phyloP scores from a whole-genome alignment of 1,140 invertebrate genomes.

The Probaryconus sp. region DNA sequence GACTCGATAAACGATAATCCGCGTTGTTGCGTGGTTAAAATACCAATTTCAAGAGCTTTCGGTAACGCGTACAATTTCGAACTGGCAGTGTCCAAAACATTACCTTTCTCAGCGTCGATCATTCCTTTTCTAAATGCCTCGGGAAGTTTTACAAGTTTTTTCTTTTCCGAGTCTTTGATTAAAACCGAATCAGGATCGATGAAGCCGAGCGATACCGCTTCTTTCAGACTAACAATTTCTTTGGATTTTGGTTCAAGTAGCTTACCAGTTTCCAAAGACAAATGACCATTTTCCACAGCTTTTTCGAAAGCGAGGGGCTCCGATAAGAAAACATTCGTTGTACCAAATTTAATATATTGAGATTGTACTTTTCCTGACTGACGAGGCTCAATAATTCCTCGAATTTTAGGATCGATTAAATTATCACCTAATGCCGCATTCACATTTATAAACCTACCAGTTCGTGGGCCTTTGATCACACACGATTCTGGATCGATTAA shows the following conservation, averaged over 20 bases:
- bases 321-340: slow-evolving; percentile 83
- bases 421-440: slow-evolving; percentile 84
- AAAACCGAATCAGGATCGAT: slow-evolving; percentile 92
- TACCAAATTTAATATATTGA: slow-evolving; percentile 86
- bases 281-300: slow-evolving; percentile 84
- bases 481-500: slow-evolving; percentile 87
- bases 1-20: slow-evolving; percentile 89
- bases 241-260: slow-evolving; percentile 86
- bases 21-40: slow-evolving; percentile 86
- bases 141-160: slow-evolving; percentile 88
- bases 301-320: slow-evolving; percentile 87
- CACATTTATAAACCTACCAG: slow-evolving; percentile 85
- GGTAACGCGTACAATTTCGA: slow-evolving; percentile 87
- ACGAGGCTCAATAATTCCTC: slow-evolving; percentile 86
- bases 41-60: slow-evolving; percentile 85
- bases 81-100: slow-evolving; percentile 88
- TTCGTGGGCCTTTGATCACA: slow-evolving; percentile 87
- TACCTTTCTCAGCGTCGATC: slow-evolving; percentile 91
- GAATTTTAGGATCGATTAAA: slow-evolving; percentile 83
- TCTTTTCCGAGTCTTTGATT: slow-evolving; percentile 91
- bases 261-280: slow-evolving; percentile 86
- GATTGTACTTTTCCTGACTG: slow-evolving; percentile 80
- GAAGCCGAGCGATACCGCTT: slow-evolving; percentile 88
- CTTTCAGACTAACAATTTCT: slow-evolving; percentile 87
- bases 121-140: slow-evolving; percentile 92